phyloP scores from a whole-genome alignment of 1,140 invertebrate species.

The Brachionus rubens region DNA sequence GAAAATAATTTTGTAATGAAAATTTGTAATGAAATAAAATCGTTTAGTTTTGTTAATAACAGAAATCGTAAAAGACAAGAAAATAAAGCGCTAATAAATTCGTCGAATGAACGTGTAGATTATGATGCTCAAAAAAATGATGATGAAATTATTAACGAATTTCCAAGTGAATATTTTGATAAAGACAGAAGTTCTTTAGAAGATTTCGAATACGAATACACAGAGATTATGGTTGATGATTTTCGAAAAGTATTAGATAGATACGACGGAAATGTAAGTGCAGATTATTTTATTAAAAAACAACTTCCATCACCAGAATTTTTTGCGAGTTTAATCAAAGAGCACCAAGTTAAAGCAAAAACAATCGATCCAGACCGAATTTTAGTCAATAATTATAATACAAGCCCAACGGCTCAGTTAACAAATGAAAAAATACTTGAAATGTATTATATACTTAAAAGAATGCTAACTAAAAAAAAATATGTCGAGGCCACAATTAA shows the following conservation, averaged over 20 bases:
- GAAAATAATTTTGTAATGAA: constrained; percentile 8
- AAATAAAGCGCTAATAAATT: not conserved
- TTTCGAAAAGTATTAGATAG: constrained; percentile 23
- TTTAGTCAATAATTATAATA: too few species aligned
- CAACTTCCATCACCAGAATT: not conserved
- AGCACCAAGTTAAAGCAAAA: too few species aligned
- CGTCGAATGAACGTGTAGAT: not conserved
- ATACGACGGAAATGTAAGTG: not conserved
- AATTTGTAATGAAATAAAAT: constrained; percentile 15
- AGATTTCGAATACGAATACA: constrained; percentile 42
- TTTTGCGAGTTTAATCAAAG: too few species aligned
- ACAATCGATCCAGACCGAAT: not conserved
- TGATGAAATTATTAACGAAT: not conserved
- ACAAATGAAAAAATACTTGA: not conserved
- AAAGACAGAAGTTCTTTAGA: not conserved
- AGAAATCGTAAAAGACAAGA: not conserved
- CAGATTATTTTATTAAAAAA: constrained; percentile 17
- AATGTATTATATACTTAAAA: constrained; percentile 2
- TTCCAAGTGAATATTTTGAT: not conserved
- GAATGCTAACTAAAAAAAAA: constrained; percentile 35
- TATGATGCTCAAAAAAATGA: too few species aligned
- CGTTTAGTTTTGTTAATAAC: not conserved
- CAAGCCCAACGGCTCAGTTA: too few species aligned
- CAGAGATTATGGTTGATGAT: constrained; percentile 12
- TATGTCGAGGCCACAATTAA: constrained; percentile 24